A percentile compares a stretch with the other conserved stretches of the same genome.
Evolutionary conservation across 1,140 invertebrate species (phyloP).

Genomic region (Harlomillsia oculata): DNA sequence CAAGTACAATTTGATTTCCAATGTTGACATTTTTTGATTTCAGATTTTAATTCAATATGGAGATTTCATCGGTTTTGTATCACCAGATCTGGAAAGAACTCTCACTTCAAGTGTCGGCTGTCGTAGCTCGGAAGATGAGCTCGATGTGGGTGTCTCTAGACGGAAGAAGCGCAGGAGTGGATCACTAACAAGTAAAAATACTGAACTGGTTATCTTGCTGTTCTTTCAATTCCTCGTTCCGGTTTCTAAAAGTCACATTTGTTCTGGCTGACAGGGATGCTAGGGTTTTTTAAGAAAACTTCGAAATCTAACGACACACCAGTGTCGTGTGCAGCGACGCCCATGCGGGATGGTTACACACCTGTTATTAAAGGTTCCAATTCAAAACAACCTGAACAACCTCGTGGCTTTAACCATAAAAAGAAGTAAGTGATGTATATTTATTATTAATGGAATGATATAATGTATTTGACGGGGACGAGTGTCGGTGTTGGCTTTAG

Average conservation of each 20-base stretch:
- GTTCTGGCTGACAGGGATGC: slow-evolving; percentile 11
- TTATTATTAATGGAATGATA: too few species aligned
- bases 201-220: not conserved
- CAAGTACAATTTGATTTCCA: not conserved
- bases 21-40: not conserved
- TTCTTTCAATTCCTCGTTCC: not conserved
- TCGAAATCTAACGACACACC: slow-evolving; percentile 15
- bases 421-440: too few species aligned
- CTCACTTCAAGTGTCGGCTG: slow-evolving; percentile 2
- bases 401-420: too few species aligned
- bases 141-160: slow-evolving; percentile 17
- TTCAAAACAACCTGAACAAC: too few species aligned
- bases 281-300: slow-evolving; percentile 29
- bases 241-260: not conserved
- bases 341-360: slow-evolving; percentile 11
- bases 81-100: slow-evolving; percentile 2
- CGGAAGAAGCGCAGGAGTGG: slow-evolving; percentile 30
- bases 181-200: slow-evolving; percentile 23
- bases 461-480: too few species aligned
- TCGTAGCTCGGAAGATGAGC: slow-evolving; percentile 28
- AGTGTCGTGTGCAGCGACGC: not conserved
- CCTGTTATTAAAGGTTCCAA: slow-evolving; percentile 23
- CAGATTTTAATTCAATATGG: slow-evolving; percentile 29
- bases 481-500: too few species aligned
- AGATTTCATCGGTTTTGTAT: slow-evolving; percentile 16